A percentile compares a stretch with the other conserved stretches of the same genome.
These are phyloP conservation scores for Choristoneura rosaceana DNA, from an alignment of 2,888 invertebrate species.

Conservation along the genomic window DNA sequence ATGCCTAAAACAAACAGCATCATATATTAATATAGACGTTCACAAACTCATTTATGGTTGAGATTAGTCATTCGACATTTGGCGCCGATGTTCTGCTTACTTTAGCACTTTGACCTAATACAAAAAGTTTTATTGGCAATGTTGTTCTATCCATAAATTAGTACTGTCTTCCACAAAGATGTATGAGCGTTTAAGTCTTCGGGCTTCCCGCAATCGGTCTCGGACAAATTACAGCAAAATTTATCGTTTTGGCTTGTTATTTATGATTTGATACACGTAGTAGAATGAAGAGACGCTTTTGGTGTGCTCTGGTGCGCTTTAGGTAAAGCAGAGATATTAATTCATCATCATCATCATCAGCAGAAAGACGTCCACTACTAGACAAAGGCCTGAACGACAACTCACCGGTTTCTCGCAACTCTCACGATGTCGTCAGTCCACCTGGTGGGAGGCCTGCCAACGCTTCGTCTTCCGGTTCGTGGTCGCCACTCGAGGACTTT, in stretches of 20 bases:
- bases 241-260: slow-evolving; percentile 50
- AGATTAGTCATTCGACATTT: slow-evolving; percentile 34
- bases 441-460: too few species aligned
- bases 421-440: too few species aligned
- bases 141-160: slow-evolving; percentile 52
- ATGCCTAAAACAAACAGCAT: slow-evolving; percentile 15
- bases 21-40: slow-evolving; percentile 31
- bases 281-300: too few species aligned
- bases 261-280: slow-evolving; percentile 27
- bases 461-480: too few species aligned
- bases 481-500: too few species aligned
- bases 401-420: too few species aligned
- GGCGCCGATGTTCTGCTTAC: slow-evolving; percentile 30
- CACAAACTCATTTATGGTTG: slow-evolving; percentile 34
- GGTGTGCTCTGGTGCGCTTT: too few species aligned
- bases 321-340: too few species aligned
- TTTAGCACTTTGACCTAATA: slow-evolving; percentile 34
- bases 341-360: too few species aligned
- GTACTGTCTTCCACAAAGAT: slow-evolving; percentile 47
- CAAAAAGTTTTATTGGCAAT: slow-evolving; percentile 48
- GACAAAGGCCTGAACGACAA: too few species aligned
- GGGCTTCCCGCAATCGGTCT: slow-evolving; percentile 38
- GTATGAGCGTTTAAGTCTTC: slow-evolving; percentile 45
- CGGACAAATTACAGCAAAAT: slow-evolving; percentile 41
- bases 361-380: too few species aligned